These are phyloP conservation scores for Chloroceryle aenea DNA, from an alignment of 2,113 vertebrate species.

Conservation along the genomic window DNA sequence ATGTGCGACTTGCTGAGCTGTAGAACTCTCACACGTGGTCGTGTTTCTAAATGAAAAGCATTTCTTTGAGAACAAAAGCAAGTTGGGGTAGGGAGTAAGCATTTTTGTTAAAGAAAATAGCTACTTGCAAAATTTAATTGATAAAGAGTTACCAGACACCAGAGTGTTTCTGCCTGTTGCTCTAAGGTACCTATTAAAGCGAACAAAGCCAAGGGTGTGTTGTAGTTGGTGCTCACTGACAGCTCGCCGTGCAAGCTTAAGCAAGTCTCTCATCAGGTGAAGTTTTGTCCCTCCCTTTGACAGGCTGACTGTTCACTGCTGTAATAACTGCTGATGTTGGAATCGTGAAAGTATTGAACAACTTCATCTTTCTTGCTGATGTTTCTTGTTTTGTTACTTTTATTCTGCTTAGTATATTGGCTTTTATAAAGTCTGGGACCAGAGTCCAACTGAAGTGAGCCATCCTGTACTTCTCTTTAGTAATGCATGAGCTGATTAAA, in stretches of 20 bases:
- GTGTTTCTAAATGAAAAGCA: not conserved
- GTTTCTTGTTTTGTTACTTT: not conserved
- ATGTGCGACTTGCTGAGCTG: not conserved
- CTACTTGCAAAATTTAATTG: not conserved
- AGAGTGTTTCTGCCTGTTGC: not conserved
- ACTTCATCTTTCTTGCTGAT: not conserved
- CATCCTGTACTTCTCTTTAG: not conserved
- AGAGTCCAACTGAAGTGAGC: conserved; percentile 6
- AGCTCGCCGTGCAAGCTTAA: not conserved
- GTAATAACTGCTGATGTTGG: not conserved
- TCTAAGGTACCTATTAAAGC: not conserved
- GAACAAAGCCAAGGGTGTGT: not conserved
- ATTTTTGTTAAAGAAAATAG: not conserved
- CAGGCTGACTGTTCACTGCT: not conserved
- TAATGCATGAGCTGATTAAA: conserved; percentile 47
- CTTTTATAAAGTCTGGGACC: not conserved
- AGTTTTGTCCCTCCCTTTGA: not conserved
- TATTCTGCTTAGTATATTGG: not conserved
- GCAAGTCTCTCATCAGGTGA: not conserved
- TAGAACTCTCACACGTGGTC: not conserved
- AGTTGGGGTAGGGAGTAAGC: not conserved
- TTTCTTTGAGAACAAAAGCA: not conserved
- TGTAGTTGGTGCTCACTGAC: not conserved
- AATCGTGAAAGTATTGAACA: not conserved
- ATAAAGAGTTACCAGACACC: not conserved